phyloP scores from a whole-genome alignment of 1,140 invertebrate species.

The Papilio machaon region DNA sequence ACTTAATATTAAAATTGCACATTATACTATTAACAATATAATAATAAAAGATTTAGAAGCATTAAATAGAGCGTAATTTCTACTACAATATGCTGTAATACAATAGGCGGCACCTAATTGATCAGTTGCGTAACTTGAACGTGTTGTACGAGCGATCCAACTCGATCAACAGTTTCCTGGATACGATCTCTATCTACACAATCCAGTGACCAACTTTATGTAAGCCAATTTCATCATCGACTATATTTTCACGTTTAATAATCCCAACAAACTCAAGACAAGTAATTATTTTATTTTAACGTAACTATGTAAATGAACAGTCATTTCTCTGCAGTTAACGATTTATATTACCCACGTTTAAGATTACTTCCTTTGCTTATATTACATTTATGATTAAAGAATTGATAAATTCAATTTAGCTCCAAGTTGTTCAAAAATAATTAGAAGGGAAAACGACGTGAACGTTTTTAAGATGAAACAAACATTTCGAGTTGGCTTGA shows the following conservation, averaged over 20 bases:
- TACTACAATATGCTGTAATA: slow-evolving; percentile 58
- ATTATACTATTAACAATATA: slow-evolving; percentile 17
- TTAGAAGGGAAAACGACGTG: neutral
- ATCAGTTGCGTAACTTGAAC: slow-evolving; percentile 76
- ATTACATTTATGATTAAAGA: neutral
- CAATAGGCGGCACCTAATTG: slow-evolving; percentile 75
- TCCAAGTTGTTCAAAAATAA: neutral
- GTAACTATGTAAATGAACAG: slow-evolving; percentile 60
- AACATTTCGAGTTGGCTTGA: neutral
- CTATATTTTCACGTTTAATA: slow-evolving; percentile 58
- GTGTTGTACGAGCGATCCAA: slow-evolving; percentile 62
- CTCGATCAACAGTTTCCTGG: slow-evolving; percentile 70
- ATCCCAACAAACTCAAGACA: slow-evolving; percentile 52
- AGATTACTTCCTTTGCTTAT: neutral
- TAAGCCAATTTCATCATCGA: slow-evolving; percentile 52
- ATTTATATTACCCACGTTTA: slow-evolving; percentile 12
- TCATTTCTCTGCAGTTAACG: slow-evolving; percentile 18
- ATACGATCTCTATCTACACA: slow-evolving; percentile 60
- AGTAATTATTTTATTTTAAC: slow-evolving; percentile 54
- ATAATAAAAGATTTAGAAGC: slow-evolving; percentile 19
- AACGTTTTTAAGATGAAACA: neutral
- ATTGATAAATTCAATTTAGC: neutral
- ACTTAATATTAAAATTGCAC: slow-evolving; percentile 1
- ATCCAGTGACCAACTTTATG: slow-evolving; percentile 52
- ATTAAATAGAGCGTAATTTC: slow-evolving; percentile 27